Evolutionary conservation across 2,797 vertebrate species (phyloP), one percentile per base, ranked within the genome.

Genomic region (Tapirus indicus): DNA sequence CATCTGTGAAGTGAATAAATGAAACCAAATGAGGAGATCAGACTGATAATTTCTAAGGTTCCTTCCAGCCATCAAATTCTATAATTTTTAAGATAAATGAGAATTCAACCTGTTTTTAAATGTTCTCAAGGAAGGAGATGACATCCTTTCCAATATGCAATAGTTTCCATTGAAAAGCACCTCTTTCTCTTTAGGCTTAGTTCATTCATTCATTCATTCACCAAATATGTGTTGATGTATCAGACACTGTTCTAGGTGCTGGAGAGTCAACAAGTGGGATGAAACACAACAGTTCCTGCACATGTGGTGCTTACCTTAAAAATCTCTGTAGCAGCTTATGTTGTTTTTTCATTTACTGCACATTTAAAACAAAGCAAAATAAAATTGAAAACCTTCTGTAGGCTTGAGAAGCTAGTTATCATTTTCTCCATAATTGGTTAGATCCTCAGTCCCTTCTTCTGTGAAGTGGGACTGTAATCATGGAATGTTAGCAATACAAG

Each of bases 311-410:
- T 79, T 74, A 20, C 25, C 60, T 75, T 38, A 52, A 27, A 68
- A 52, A 71, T 41, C 72, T 23, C 29, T 72, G 23, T 20, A 25
- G 10, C 47, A 47, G 16, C 72, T 83, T n/a, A 25, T 16, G 6
- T 38, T 38, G 38, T 71, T 18, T 56, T n/a, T 35, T 29, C 17
- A 29, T 49, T 91, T 79, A 29, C 6, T 12, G n/a, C n/a, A 64
- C 41, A 56, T 78, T 82, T 77, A 69, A 94, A 95, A 78, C 11
- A 87, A 71, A 96, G 83, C n/a, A 88, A 86, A 71, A 7, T 25
- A 56, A 68, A 87, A 47, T 17, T 1, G 3, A 35, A 88, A 89
- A n/a, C 27, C 14, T 66, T 56, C 75, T 87, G 12, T 38, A 68
- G 78, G 9, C 14, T 84, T 74, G 71, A 58, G 79, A 79, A 21